Conservation (phyloP, 2,888 invertebrate species). For the Tetragnatha montana region DNA sequence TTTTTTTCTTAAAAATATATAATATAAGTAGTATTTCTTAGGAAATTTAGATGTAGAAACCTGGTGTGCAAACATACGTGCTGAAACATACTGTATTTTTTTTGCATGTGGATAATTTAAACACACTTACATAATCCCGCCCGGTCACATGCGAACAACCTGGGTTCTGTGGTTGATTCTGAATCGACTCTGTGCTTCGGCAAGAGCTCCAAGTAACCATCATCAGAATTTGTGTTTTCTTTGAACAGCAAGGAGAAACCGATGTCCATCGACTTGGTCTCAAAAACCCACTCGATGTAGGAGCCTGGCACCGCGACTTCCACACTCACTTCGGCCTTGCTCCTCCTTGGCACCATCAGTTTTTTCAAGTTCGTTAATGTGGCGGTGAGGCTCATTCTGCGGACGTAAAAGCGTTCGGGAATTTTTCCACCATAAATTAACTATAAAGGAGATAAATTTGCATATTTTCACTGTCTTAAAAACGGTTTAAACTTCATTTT, state of each 20-base stretch:
- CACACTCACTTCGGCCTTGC: background rate
- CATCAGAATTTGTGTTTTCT: background rate
- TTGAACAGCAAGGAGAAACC: constrained; percentile 16
- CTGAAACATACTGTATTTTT: too few species aligned
- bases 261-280: constrained; percentile 7
- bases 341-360: background rate
- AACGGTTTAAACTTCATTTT: background rate
- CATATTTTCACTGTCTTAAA: background rate
- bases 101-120: too few species aligned
- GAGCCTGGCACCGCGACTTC: background rate
- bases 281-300: constrained; percentile 20
- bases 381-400: background rate
- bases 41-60: too few species aligned
- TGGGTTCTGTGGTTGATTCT: background rate
- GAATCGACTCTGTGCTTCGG: constrained; percentile 10
- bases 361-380: background rate
- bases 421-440: background rate
- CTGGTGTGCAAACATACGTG: too few species aligned
- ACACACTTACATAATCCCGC: constrained; percentile 16
- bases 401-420: background rate
- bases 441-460: background rate
- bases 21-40: too few species aligned
- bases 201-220: background rate
- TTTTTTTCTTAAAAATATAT: too few species aligned
- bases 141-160: constrained; percentile 10